These are phyloP conservation scores for Falco naumanni DNA, from an alignment of 2,797 vertebrate genomes.

Conservation along the genomic window DNA sequence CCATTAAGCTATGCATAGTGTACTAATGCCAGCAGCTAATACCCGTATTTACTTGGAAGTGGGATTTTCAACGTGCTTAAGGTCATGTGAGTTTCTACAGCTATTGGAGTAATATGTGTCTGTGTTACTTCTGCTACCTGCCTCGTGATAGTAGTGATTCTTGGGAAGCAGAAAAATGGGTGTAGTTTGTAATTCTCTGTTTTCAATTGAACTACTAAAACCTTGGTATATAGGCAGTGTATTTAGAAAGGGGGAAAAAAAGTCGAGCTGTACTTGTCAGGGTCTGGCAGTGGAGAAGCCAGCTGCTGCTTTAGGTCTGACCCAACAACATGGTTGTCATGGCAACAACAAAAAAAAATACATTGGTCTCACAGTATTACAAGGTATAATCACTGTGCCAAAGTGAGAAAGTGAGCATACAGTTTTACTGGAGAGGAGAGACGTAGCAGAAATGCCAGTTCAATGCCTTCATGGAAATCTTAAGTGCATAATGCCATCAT, in stretches of 20 bases:
- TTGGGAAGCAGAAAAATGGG: not conserved
- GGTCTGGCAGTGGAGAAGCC: not conserved
- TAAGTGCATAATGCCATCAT: not conserved
- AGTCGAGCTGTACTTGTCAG: not conserved
- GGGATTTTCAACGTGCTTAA: not conserved
- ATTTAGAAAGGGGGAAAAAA: not conserved
- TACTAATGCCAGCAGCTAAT: not conserved
- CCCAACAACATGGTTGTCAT: not conserved
- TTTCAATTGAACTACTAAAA: not conserved
- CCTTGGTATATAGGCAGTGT: not conserved
- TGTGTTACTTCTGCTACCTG: not conserved
- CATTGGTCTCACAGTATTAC: rapidly evolving
- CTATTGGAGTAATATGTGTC: not conserved
- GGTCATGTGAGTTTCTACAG: not conserved
- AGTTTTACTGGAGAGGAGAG: not conserved
- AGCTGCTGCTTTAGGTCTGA: not conserved
- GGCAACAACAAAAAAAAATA: not conserved
- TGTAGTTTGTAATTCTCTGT: not conserved
- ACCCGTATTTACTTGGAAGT: not conserved
- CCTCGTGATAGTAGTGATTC: not conserved
- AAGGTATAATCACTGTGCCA: not conserved
- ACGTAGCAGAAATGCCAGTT: not conserved
- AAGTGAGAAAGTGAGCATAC: rapidly evolving
- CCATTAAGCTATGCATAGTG: not conserved
- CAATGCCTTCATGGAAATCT: not conserved